Evolutionary conservation across 2,797 vertebrate species (phyloP).

Genomic region (Argyrosomus regius): DNA sequence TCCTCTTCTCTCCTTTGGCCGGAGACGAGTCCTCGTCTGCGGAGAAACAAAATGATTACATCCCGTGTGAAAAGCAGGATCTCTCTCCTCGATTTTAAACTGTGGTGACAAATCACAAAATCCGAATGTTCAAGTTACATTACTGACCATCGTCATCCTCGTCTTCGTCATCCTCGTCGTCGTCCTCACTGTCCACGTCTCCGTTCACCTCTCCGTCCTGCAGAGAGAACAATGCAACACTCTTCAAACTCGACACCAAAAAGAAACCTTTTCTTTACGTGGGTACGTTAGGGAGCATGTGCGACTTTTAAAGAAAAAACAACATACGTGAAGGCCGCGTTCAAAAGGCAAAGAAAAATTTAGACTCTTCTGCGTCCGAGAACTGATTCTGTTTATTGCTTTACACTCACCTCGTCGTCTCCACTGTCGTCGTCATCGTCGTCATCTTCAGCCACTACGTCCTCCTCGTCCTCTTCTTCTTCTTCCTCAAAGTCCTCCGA

Average conservation of each 20-base stretch:
- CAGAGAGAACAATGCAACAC: not conserved
- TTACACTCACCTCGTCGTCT: constrained; percentile 85
- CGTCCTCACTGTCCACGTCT: constrained; percentile 81
- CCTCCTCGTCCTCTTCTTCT: constrained; percentile 89
- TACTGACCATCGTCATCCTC: constrained; percentile 85
- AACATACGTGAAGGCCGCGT: no score
- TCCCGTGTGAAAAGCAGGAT: no score
- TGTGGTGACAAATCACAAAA: not conserved
- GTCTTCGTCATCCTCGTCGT: constrained; percentile 90
- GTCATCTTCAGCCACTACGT: constrained; percentile 85
- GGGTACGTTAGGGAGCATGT: no score
- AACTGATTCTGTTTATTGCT: no score
- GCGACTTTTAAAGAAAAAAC: no score
- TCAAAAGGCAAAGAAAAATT: no score
- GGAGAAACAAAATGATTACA: not conserved
- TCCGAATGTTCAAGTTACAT: not conserved
- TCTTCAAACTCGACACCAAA: no score
- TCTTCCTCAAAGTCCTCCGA: constrained; percentile 89
- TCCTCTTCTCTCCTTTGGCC: constrained; percentile 92
- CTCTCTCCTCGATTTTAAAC: no score
- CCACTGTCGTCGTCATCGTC: constrained; percentile 89
- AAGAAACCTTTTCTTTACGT: no score
- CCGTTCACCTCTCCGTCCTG: constrained; percentile 88
- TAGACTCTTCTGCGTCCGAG: no score
- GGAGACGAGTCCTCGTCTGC: constrained; percentile 88